Evolutionary conservation across 2,797 vertebrate genomes (phyloP), one percentile per base, ranked within the genome.

Genomic region (Phataginus tetradactyla): DNA sequence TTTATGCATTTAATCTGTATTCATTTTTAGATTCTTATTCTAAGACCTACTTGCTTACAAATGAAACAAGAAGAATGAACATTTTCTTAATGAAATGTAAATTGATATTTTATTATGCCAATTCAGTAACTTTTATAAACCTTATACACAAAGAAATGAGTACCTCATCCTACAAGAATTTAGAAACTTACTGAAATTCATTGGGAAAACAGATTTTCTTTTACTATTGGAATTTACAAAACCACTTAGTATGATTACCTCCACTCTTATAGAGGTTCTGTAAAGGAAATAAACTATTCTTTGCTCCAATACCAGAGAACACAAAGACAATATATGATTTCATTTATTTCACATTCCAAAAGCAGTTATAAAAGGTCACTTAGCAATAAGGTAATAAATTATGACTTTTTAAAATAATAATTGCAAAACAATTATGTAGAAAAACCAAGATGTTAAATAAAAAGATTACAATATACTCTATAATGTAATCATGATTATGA

Each of bases 211-310:
- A 0, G 21, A 94, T 96, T 97, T 96, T 61, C 13, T 96, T 55
- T 96, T 96, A 96, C 91, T 93, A n/a, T 71, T 86, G 39, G 39
- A 94, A 97, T 97, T 97, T 97, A 93, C 57, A 79, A 93, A 97
- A 66, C 53, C 0, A 14, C 89, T 98, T 97, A 49, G 20, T 83
- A 89, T 86, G 97, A 96, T 96, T 97, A 96, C 90, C 79, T 97
- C 42, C 14, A 75, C 64, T 95, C 5, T 8, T 95, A 96, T 95
- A 69, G 32, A 91, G 0, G 1, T 87, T 96, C 64, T 91, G 4
- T 61, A 95, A 96, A 97, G 74, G 45, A 98, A 97, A 98, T 95
- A 96, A 93, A 93, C 37, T 4, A 77, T 95, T 17, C 96, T 98
- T 97, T 94, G 87, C 97, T 94, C 93, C 96, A 77, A 92, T 94